Conservation (phyloP, 2,113 vertebrate genomes). For the Bothrops jararaca region DNA sequence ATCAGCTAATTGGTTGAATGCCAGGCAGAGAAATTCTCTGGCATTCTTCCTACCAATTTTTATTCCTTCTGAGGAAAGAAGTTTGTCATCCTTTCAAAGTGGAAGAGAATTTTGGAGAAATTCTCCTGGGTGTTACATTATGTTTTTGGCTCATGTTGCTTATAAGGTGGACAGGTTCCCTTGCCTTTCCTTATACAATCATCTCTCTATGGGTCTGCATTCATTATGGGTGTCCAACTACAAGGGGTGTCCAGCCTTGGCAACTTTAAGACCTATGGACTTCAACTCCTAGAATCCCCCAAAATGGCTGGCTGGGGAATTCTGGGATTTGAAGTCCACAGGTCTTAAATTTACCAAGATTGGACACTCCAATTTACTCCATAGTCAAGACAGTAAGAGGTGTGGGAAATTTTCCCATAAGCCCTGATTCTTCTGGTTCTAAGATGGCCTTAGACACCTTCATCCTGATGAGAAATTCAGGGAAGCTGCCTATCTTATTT, state of each 20-base stretch:
- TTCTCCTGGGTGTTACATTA: background rate
- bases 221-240: no score
- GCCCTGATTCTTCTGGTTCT: background rate
- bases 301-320: background rate
- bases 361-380: no score
- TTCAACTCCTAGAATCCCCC: background rate
- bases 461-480: background rate
- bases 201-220: no score
- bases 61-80: background rate
- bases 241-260: background rate
- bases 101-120: background rate
- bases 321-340: background rate
- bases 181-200: background rate
- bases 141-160: background rate
- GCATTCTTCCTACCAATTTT: background rate
- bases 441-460: background rate
- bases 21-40: background rate
- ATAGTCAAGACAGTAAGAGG: background rate
- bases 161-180: background rate
- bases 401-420: background rate
- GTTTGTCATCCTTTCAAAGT: background rate
- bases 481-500: background rate
- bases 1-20: background rate
- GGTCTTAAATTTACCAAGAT: background rate
- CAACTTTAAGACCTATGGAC: background rate